Percentiles rank a stretch among this genome's conserved stretches.
These are phyloP conservation scores for Caenorhabditis sp. DNA, from an alignment of 2,888 invertebrate genomes.

Conservation along the genomic window DNA sequence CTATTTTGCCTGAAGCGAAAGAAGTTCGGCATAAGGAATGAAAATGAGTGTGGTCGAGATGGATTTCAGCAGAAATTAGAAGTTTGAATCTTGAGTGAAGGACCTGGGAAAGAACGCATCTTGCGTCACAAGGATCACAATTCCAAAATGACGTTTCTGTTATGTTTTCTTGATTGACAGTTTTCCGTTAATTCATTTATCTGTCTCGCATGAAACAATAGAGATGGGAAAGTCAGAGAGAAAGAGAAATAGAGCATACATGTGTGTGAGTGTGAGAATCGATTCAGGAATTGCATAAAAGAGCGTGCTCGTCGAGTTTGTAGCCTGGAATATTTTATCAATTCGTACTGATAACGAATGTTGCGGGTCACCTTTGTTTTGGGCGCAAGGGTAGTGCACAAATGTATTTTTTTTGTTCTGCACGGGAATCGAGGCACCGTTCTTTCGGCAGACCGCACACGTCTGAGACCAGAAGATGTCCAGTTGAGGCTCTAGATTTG, in stretches of 20 bases:
- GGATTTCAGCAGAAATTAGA: too few relatives aligned
- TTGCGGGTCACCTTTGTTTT: slow-evolving; percentile 31
- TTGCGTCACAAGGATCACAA: too few relatives aligned
- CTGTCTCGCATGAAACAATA: neutral
- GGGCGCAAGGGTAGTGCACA: slow-evolving; percentile 59
- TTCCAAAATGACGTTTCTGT: too few relatives aligned
- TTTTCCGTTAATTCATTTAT: neutral
- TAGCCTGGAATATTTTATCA: slow-evolving; percentile 47
- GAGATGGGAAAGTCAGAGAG: neutral
- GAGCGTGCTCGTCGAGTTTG: slow-evolving; percentile 50
- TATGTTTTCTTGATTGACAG: too few relatives aligned
- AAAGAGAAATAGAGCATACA: slow-evolving; percentile 10
- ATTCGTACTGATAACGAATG: slow-evolving; percentile 17
- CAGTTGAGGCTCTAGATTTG: slow-evolving; percentile 54
- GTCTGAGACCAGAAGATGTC: slow-evolving; percentile 54
- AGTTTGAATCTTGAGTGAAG: too few relatives aligned
- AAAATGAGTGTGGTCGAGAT: too few relatives aligned
- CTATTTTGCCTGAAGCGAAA: slow-evolving; percentile 7
- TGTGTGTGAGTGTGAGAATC: slow-evolving; percentile 13
- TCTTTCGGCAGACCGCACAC: slow-evolving; percentile 52
- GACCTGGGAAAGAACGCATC: too few relatives aligned
- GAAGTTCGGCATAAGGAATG: too few relatives aligned
- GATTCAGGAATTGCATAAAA: slow-evolving; percentile 50
- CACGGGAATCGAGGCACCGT: slow-evolving; percentile 54
- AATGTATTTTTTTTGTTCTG: slow-evolving; percentile 37